Conservation (phyloP, 2,888 invertebrate genomes). For the Caenorhabditis sulstoni region DNA sequence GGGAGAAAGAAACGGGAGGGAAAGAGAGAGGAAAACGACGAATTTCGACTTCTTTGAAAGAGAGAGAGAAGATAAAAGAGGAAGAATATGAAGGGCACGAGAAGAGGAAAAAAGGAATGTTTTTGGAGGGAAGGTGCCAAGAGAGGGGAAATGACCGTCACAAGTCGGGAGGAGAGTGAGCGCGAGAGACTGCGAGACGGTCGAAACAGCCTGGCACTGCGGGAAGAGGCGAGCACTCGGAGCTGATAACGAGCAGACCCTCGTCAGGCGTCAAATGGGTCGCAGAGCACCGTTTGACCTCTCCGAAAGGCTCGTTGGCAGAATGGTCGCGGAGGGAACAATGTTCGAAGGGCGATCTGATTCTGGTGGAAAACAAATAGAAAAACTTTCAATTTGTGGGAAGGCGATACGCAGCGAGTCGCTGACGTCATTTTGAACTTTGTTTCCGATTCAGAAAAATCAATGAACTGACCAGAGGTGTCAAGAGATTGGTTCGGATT, state of each 20-base stretch:
- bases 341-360: no score
- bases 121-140: constrained; percentile 19
- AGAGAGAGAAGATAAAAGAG: constrained; percentile 18
- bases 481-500: no score
- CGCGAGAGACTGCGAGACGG: constrained; percentile 32
- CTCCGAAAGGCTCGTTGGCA: constrained; percentile 22
- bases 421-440: neutral
- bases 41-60: neutral
- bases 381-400: no score
- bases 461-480: no score
- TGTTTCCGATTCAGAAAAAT: neutral
- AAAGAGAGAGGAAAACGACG: constrained; percentile 5
- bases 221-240: constrained; percentile 38
- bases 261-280: constrained; percentile 42
- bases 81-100: constrained; percentile 14
- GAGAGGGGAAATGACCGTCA: constrained; percentile 20
- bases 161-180: constrained; percentile 18
- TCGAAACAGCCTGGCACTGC: constrained; percentile 56
- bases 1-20: constrained; percentile 1
- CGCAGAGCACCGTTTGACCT: no score
- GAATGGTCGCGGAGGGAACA: neutral
- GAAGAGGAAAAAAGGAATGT: neutral
- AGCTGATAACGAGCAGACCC: constrained; percentile 28
- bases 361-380: no score
- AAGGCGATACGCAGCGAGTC: neutral